Base-by-base conservation (phyloP, 2,797 vertebrate species). In the Schizopygopsis malacanthus region DNA sequence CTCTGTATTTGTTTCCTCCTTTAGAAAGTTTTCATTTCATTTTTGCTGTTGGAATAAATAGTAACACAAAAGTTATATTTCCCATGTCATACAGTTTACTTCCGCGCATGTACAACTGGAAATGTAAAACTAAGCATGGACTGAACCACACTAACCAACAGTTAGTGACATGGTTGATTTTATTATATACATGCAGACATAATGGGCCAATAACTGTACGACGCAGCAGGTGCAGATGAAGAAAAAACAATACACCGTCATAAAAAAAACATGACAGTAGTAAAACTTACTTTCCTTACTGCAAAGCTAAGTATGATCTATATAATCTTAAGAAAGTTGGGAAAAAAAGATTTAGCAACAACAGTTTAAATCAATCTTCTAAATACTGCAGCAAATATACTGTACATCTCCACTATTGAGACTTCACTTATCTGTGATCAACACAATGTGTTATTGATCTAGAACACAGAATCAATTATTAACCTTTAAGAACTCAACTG, bases 181-280 rank as follows among this genome's bases (percentile, higher is more conserved):
- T 69, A 69, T 69, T 81, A 81, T 67, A 65, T 67, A 77, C 73
- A 76, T 20, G 4, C 9, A 63, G 47, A 83, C 33, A 52, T 50
- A 10, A 52, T 50, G 4, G 45, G 59, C 18, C 33, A 37, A 56
- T n/a, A 52, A 77, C 59, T 16, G 20, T 16, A 33, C 0, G 11
- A 61, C 37, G 69, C n/a, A 61, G 11, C 12, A 82, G 8, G 59
- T 18, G n/a, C 11, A 43, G 18, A 39, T 43, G 8, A 61, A 61
- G 4, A 39, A 43, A 43, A 8, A 25, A 0, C 0, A 28, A 10
- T 11, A 11, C 11, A 61, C 22, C 2, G 13, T 4, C 37, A 43
- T 25, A 25, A 83, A 77, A 28, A 50, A 16, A 16, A 41, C 13
- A 76, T 5, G 71, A 65, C 28, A 3, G 18, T 4, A 65, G 71